Evolutionary conservation across 2,888 invertebrate species (phyloP), one percentile per base, ranked within the genome.

Genomic region (Eristalis intricaria): DNA sequence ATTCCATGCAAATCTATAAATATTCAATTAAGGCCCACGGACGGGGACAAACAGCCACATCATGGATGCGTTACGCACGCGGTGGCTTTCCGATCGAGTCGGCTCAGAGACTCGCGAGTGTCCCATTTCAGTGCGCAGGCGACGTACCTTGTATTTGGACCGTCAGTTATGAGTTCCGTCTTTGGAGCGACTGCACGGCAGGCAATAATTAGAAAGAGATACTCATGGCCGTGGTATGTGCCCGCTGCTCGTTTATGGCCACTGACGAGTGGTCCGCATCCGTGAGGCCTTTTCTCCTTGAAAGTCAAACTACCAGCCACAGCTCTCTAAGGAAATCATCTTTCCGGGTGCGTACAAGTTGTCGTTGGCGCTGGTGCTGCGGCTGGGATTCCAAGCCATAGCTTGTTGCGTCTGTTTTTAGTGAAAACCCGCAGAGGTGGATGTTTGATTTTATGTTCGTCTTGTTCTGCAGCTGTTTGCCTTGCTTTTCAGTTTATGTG

Each of bases 341-440:
- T 86, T 86, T 83, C 83, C 86, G 83, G 86, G 78, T 83, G 83
- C 83, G 81, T 84, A 78, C 66, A 58, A 43, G 61, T 69, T 73
- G 74, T 32, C 32, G 32, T 4, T 32, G 32, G 26, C 29, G 43
- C 26, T 58, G 32, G 43, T n/a, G 35, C 35, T 35, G 61, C 19
- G 38, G 43, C 26, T 58, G 32, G 43, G 56, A 19, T 38, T n/a
- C 61, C 38, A 64, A n/a, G 38, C 23, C 29, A 66, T 77, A 26
- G 66, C 38, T 50, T 70, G 74, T 76, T 73, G 61, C 4, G 15
- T 26, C n/a, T 35, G 23, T 65, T 38, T 79, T 40, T 63, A 78
- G 83, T 79, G 86, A 86, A 86, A 86, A 83, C 83, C 43, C 56
- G 70, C 40, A 50, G 63, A 86, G 61, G 68, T 56, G 50, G 50